Conservation (phyloP, 2,113 vertebrate genomes). For the Ailuropoda melanoleuca region DNA sequence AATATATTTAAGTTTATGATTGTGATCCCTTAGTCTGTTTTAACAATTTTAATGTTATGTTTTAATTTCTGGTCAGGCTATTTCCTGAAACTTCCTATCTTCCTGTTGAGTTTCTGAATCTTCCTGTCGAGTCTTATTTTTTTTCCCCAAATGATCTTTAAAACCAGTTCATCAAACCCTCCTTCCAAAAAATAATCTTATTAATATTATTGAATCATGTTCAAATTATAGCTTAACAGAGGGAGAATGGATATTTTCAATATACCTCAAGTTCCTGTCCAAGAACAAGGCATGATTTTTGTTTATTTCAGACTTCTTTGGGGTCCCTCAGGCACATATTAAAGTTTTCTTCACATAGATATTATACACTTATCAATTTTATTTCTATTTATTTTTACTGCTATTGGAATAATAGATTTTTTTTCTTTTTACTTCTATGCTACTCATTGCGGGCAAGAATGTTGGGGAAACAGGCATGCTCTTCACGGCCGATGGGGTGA, state of each 20-base stretch:
- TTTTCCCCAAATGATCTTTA: constrained; percentile 25
- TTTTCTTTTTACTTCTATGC: neutral
- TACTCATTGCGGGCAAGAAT: neutral
- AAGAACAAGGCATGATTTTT: neutral
- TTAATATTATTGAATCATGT: neutral
- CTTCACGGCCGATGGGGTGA: rapidly evolving
- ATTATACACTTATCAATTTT: constrained; percentile 9
- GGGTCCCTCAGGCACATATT: neutral
- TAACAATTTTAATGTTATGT: neutral
- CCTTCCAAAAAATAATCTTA: neutral
- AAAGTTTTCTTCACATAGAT: neutral
- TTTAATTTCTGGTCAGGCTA: neutral
- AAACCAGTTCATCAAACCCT: constrained; percentile 4
- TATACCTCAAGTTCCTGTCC: neutral
- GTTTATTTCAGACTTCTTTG: neutral
- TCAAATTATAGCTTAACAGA: neutral
- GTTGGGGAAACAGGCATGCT: neutral
- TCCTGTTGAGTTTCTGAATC: neutral
- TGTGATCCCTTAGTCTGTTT: neutral
- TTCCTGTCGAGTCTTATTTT: constrained; percentile 7
- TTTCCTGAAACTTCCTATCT: constrained; percentile 1
- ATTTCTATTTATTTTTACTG: neutral
- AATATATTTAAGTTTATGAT: neutral
- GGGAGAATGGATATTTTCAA: neutral
- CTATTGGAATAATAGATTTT: neutral